Evolutionary conservation across 2,113 vertebrate genomes (phyloP).

Genomic region (Piliocolobus tephrosceles): DNA sequence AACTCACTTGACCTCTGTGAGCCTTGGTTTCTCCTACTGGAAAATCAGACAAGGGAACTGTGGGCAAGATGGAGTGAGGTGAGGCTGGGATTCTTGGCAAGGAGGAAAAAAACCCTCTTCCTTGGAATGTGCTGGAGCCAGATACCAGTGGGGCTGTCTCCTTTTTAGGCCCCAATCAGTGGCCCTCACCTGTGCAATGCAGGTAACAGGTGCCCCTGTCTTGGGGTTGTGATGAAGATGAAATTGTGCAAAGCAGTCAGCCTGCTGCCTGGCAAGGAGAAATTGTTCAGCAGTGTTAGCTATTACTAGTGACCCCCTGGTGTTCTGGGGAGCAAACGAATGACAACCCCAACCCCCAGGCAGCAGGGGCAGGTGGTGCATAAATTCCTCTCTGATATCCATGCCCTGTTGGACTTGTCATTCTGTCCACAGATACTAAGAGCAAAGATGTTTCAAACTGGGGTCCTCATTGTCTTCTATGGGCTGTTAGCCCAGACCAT

Average conservation of each 20-base stretch:
- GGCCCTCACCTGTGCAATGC: not conserved
- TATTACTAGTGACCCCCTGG: not conserved
- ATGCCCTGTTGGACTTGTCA: not conserved
- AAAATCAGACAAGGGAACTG: not conserved
- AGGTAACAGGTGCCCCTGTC: not conserved
- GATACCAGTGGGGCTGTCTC: not conserved
- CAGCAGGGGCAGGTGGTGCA: rapidly evolving
- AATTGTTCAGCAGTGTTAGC: not conserved
- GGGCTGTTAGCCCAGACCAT: slow-evolving; percentile 63
- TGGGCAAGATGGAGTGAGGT: not conserved
- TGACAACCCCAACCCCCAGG: no score
- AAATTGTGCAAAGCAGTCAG: not conserved
- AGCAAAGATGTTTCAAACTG: slow-evolving; percentile 51
- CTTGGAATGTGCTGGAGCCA: not conserved
- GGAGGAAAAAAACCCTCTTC: not conserved
- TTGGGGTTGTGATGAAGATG: not conserved
- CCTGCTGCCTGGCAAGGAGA: not conserved
- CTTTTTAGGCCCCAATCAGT: not conserved
- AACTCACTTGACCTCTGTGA: not conserved
- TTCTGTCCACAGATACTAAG: slow-evolving; percentile 44
- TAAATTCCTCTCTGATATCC: not conserved
- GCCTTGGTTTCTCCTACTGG: not conserved
- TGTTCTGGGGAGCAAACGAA: not conserved
- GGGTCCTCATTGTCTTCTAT: slow-evolving; percentile 52
- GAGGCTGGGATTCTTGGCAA: not conserved